Conservation (phyloP, 1,140 invertebrate species). For the Saccostrea echinata region DNA sequence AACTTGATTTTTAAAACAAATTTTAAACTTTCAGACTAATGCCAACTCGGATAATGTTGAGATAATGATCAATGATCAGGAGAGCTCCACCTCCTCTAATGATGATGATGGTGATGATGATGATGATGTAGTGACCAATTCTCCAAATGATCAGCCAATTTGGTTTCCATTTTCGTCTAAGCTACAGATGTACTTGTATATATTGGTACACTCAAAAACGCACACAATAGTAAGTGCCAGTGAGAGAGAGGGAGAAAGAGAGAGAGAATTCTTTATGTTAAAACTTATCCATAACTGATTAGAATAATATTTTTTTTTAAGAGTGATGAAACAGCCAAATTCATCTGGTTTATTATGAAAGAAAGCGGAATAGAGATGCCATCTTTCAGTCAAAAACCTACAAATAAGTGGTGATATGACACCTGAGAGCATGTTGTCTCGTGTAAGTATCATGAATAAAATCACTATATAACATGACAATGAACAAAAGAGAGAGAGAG, state of each 20-base stretch:
- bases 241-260: no score
- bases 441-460: not conserved
- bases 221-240: conserved; percentile 27
- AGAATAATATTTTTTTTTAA: conserved; percentile 12
- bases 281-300: no score
- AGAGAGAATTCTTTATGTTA: no score
- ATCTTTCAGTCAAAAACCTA: conserved; percentile 35
- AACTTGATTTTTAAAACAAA: no score
- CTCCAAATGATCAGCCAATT: not conserved
- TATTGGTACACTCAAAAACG: conserved; percentile 44
- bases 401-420: conserved; percentile 8
- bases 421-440: not conserved
- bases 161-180: conserved; percentile 40
- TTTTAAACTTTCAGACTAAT: not conserved
- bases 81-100: not conserved
- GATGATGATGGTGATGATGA: not conserved
- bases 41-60: not conserved
- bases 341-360: conserved; percentile 52
- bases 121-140: not conserved
- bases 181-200: conserved; percentile 42
- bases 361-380: conserved; percentile 48
- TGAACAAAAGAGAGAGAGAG: no score
- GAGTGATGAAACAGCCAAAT: conserved; percentile 55
- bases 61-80: not conserved
- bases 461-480: no score